phyloP scores from a whole-genome alignment of 2,113 vertebrate genomes.

The Ranitomeya variabilis region DNA sequence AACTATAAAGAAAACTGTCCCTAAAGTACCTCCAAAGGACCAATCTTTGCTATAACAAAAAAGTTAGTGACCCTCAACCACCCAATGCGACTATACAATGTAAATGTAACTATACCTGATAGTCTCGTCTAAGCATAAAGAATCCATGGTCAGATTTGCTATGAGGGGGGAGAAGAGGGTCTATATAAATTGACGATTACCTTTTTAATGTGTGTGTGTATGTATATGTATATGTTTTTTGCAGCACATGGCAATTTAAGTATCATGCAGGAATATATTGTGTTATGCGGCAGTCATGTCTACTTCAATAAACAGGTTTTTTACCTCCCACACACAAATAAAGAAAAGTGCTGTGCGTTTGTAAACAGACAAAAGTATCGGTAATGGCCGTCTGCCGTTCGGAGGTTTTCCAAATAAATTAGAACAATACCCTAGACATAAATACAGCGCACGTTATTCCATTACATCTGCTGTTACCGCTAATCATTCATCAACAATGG shows the following conservation, averaged over 20 bases:
- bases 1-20: no score
- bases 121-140: no score
- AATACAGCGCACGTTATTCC: neutral
- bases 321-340: neutral
- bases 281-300: neutral
- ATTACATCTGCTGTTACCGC: neutral
- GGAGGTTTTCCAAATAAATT: neutral
- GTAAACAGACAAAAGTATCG: neutral
- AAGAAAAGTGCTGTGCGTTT: neutral
- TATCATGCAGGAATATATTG: neutral
- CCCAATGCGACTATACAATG: no score
- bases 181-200: no score
- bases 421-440: neutral
- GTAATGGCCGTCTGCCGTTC: neutral
- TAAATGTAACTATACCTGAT: no score
- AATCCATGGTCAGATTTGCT: no score
- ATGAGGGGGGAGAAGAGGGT: no score
- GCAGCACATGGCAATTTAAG: neutral
- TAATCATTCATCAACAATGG: neutral
- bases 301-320: neutral
- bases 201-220: no score
- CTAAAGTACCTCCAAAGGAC: no score
- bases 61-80: no score
- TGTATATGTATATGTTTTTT: no score
- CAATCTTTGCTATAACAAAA: no score